Conservation (phyloP, 2,888 invertebrate genomes). For the Masnerella sp. region DNA sequence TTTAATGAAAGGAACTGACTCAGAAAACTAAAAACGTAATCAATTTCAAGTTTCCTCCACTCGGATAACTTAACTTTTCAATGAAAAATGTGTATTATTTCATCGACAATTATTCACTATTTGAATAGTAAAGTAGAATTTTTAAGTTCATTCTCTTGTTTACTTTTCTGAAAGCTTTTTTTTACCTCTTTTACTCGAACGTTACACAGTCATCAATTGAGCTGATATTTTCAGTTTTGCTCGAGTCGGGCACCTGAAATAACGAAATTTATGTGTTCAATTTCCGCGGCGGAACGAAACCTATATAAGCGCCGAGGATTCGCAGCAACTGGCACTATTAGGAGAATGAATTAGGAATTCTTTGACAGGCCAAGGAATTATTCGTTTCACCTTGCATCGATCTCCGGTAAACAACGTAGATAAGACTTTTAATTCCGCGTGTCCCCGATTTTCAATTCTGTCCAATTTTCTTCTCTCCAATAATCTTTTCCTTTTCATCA, state of each 20-base stretch:
- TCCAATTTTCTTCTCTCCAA: too few species aligned
- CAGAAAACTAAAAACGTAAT: too few species aligned
- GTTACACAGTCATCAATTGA: constrained; percentile 17
- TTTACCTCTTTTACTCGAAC: background rate
- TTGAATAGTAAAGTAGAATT: too few species aligned
- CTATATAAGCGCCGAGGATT: constrained; percentile 19
- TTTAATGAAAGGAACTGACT: too few species aligned
- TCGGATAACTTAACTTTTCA: too few species aligned
- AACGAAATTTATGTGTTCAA: constrained; percentile 44
- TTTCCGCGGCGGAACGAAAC: constrained; percentile 26
- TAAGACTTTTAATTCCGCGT: constrained; percentile 7
- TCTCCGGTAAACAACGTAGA: constrained; percentile 21
- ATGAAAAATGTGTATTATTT: too few species aligned
- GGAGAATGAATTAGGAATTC: constrained; percentile 27
- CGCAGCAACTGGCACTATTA: constrained; percentile 9
- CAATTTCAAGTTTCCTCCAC: too few species aligned
- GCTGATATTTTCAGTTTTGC: constrained; percentile 15
- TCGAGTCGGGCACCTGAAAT: constrained; percentile 16
- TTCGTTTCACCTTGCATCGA: constrained; percentile 15
- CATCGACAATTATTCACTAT: too few species aligned
- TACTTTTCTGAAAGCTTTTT: background rate
- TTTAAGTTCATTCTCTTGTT: too few species aligned
- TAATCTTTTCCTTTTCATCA: too few species aligned
- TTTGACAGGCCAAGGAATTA: constrained; percentile 16
- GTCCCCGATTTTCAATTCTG: constrained; percentile 10